Evolutionary conservation across 2,113 vertebrate species (phyloP).

Genomic region (Plecotus auritus): DNA sequence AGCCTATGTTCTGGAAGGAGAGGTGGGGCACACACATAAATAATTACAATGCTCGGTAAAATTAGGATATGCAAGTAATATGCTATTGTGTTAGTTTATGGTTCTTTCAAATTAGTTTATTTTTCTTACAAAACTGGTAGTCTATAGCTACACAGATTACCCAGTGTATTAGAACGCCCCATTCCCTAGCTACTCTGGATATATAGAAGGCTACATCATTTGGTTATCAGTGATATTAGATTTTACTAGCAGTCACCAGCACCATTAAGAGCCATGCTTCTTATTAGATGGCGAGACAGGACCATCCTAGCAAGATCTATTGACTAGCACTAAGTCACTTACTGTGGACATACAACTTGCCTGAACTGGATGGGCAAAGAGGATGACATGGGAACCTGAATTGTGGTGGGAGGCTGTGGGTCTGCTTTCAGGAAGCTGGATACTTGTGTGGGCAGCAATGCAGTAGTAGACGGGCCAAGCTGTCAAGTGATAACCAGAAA

Average conservation of each 20-base stretch:
- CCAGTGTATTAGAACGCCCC: not conserved
- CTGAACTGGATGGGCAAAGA: not conserved
- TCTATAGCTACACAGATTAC: not conserved
- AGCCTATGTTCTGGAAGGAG: not conserved
- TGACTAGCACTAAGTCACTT: not conserved
- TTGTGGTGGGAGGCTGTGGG: not conserved
- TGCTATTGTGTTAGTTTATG: not conserved
- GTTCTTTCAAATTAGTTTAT: constrained; percentile 21
- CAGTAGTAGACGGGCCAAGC: not conserved
- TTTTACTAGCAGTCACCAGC: not conserved
- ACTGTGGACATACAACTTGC: not conserved
- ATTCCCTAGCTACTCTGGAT: not conserved
- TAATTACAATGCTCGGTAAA: not conserved
- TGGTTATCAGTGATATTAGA: not conserved
- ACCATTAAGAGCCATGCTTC: not conserved
- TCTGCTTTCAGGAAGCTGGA: not conserved
- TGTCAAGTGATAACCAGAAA: not conserved
- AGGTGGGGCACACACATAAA: not conserved
- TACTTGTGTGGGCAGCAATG: not conserved
- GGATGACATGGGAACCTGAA: not conserved
- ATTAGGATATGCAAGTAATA: not conserved
- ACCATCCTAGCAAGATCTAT: not conserved
- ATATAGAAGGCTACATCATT: not conserved
- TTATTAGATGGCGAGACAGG: not conserved
- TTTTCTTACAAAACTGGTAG: not conserved